These are phyloP conservation scores for Gracilinanus agilis DNA, from an alignment of 2,113 vertebrate genomes.

Conservation along the genomic window DNA sequence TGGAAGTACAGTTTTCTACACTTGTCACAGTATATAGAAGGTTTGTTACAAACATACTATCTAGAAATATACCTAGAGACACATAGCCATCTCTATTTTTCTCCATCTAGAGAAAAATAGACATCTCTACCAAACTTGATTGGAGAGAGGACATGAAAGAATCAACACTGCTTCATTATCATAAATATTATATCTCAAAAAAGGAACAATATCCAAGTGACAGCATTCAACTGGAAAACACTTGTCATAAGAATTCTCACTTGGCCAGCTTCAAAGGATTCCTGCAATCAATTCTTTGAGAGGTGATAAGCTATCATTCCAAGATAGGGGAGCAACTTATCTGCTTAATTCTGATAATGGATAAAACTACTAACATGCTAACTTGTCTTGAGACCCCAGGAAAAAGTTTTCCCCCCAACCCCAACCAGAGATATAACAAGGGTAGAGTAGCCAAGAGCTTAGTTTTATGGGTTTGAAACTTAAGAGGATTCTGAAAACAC, in stretches of 20 bases:
- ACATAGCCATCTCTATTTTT: not conserved
- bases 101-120: not conserved
- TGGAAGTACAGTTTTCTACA: not conserved
- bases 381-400: not conserved
- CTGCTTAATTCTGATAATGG: not conserved
- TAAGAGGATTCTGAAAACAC: not conserved
- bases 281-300: not conserved
- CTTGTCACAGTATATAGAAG: not conserved
- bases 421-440: not conserved
- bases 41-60: not conserved
- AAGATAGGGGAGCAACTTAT: not conserved
- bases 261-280: not conserved
- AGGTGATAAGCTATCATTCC: not conserved
- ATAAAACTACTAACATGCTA: not conserved
- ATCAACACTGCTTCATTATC: not conserved
- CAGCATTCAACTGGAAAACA: conserved; percentile 30
- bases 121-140: not conserved
- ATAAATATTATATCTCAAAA: conserved; percentile 23
- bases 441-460: not conserved
- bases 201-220: conserved; percentile 46
- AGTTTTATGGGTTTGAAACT: not conserved
- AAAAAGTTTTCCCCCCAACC: not conserved
- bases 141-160: not conserved
- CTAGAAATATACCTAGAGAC: not conserved
- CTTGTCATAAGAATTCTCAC: not conserved